A percentile compares a stretch with the other conserved stretches of the same genome.
Conservation (phyloP, 2,888 invertebrate genomes). For the Bellardia pandia region DNA sequence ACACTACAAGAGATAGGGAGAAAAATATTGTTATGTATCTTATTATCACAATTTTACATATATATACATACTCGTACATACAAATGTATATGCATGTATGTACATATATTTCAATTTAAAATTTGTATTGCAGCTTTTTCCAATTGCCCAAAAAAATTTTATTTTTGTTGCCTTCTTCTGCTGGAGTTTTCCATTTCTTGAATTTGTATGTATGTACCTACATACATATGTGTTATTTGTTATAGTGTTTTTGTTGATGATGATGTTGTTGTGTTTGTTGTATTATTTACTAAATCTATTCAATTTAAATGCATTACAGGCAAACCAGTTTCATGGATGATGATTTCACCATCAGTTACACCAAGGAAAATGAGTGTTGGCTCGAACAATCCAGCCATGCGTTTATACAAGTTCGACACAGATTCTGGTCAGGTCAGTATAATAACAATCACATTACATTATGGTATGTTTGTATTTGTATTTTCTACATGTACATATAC, state of each 20-base stretch:
- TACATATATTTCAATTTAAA: slow-evolving; percentile 36
- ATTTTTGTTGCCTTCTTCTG: slow-evolving; percentile 25
- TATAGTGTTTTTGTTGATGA: background rate
- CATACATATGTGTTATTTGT: background rate
- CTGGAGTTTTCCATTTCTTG: slow-evolving; percentile 10
- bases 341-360: slow-evolving; percentile 95
- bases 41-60: slow-evolving; percentile 32
- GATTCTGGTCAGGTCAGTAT: slow-evolving; percentile 91
- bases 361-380: slow-evolving; percentile 91
- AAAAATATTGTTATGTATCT: slow-evolving; percentile 30
- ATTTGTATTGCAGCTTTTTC: slow-evolving; percentile 18
- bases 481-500: slow-evolving; percentile 27
- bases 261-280: slow-evolving; percentile 10
- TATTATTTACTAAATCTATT: slow-evolving; percentile 62
- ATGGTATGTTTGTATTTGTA: slow-evolving; percentile 43
- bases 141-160: background rate
- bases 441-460: slow-evolving; percentile 69
- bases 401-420: slow-evolving; percentile 95
- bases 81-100: too few species aligned
- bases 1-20: background rate
- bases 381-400: slow-evolving; percentile 94
- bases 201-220: slow-evolving; percentile 2
- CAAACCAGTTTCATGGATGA: slow-evolving; percentile 93
- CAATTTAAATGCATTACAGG: slow-evolving; percentile 85
- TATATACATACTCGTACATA: background rate